Percentiles rank a stretch among this genome's conserved stretches.
phyloP scores from a whole-genome alignment of 2,888 invertebrate species.

The Drosophila meridionalis region DNA sequence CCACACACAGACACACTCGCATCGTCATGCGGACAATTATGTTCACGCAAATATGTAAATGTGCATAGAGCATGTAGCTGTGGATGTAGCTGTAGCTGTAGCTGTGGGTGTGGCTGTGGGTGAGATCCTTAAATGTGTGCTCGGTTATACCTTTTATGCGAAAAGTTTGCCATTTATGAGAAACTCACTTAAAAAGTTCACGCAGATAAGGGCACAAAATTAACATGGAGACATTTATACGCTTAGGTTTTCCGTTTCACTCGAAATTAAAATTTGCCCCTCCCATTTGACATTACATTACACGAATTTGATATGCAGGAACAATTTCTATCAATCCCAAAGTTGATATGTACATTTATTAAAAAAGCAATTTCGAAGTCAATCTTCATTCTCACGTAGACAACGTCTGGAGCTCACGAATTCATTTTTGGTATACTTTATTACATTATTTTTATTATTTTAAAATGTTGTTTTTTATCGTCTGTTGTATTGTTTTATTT shows the following conservation, averaged over 20 bases:
- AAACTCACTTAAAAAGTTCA: conserved; percentile 63
- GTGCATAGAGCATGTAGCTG: conserved; percentile 25
- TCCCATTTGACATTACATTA: not conserved
- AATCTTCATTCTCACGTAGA: too few species aligned
- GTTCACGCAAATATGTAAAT: conserved; percentile 62
- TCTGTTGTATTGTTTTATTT: not conserved
- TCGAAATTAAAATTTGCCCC: not conserved
- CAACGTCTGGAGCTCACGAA: too few species aligned
- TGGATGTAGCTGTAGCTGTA: not conserved
- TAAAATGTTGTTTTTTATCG: not conserved
- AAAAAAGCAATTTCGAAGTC: not conserved
- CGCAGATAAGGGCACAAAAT: conserved; percentile 55
- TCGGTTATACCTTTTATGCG: conserved; percentile 59
- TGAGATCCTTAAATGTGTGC: conserved; percentile 43
- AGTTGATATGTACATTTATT: not conserved
- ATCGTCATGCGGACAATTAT: conserved; percentile 60
- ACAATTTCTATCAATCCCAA: conserved; percentile 1
- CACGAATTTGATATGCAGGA: not conserved
- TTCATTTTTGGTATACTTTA: not conserved
- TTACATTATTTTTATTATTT: not conserved
- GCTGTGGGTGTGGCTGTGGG: conserved; percentile 20
- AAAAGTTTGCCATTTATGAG: conserved; percentile 65
- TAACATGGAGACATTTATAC: conserved; percentile 55
- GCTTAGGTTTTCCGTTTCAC: conserved; percentile 7
- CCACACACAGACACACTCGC: conserved; percentile 12